Base-by-base conservation (phyloP, 2,113 vertebrate species). In the Epinephelus cyanopodus region DNA sequence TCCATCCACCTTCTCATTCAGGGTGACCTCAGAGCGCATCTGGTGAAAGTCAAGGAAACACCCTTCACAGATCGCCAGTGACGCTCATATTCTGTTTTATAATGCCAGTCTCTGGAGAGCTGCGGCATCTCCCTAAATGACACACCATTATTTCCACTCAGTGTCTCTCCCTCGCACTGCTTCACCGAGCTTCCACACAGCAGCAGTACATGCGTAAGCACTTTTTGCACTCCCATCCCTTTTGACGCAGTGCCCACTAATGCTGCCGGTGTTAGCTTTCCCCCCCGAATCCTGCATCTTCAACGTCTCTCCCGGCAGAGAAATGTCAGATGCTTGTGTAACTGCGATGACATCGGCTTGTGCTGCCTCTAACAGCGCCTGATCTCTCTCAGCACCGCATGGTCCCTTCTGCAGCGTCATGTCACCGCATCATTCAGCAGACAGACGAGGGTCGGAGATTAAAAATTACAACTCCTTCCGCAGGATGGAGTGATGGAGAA, bases 171-270 rank as follows among this genome's bases (percentile, higher is more conserved):
- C 42, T 45, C 42, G 9, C 42, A 12, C 42, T 45, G 42, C 42
- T 45, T 45, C 42, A 12, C 11, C 42, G 9, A 45, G 42, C 65
- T 70, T 70, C 68, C 77, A 67, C 79, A 82, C 79, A 50, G 48
- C 48, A 50, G 48, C 33, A 23, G 14, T 48, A 66, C 74, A 21
- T 86, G 79, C 87, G 89, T 83, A 82, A 82, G 88, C 84, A 79
- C 64, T 84, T 84, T 78, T 65, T 83, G 77, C 72, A 19, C 79
- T 45, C 69, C 50, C 72, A 61, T 89, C 79, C 64, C 62, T 65
- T 94, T 95, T 95, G 94, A 94, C 94, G 95, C 95, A 95, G 90
- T 93, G 80, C 76, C 87, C 90, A 33, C 77, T 47, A 27, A 79
- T 47, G 66, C 53, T 74, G 69, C 90, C 23, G 69, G 27, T 10